These are phyloP conservation scores for Drosophila quasianomalipes DNA, from an alignment of 2,888 invertebrate genomes.

Conservation along the genomic window DNA sequence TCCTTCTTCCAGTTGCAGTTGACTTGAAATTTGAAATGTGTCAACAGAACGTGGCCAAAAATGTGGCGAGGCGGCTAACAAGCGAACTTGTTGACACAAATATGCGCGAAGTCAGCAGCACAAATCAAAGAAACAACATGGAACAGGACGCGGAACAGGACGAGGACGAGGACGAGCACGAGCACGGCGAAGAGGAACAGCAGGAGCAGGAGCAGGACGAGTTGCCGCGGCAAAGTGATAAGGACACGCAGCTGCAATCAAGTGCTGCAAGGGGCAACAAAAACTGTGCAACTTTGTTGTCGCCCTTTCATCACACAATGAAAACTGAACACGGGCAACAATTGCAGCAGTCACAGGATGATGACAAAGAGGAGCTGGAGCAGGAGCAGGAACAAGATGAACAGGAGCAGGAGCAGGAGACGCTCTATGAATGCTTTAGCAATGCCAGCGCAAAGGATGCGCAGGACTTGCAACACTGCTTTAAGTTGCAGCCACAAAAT, in stretches of 20 bases:
- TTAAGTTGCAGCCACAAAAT: conserved; percentile 60
- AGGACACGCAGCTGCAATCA: conserved; percentile 52
- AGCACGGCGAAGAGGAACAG: conserved; percentile 26
- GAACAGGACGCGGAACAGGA: conserved; percentile 34
- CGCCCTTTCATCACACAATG: conserved; percentile 49
- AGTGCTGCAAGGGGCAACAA: conserved; percentile 13
- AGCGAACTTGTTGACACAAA: conserved; percentile 74
- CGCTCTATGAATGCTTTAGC: conserved; percentile 56
- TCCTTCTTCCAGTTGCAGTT: conserved; percentile 36
- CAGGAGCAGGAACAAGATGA: background rate
- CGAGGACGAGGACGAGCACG: conserved; percentile 28
- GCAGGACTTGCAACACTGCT: conserved; percentile 61
- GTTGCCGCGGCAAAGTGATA: conserved; percentile 26
- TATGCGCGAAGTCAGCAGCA: conserved; percentile 78
- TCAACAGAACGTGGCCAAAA: conserved; percentile 40
- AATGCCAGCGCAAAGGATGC: conserved; percentile 67
- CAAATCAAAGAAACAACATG: conserved; percentile 54
- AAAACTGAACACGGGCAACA: conserved; percentile 40
- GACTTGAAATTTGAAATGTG: conserved; percentile 61
- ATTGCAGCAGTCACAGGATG: background rate
- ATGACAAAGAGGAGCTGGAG: conserved; percentile 11
- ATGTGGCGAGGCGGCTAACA: conserved; percentile 47
- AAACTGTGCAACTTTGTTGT: conserved; percentile 28
- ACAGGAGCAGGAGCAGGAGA: conserved; percentile 16
- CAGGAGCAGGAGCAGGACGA: background rate